These are phyloP conservation scores for Pristionchus mayeri DNA, from an alignment of 2,888 invertebrate species.

Conservation along the genomic window DNA sequence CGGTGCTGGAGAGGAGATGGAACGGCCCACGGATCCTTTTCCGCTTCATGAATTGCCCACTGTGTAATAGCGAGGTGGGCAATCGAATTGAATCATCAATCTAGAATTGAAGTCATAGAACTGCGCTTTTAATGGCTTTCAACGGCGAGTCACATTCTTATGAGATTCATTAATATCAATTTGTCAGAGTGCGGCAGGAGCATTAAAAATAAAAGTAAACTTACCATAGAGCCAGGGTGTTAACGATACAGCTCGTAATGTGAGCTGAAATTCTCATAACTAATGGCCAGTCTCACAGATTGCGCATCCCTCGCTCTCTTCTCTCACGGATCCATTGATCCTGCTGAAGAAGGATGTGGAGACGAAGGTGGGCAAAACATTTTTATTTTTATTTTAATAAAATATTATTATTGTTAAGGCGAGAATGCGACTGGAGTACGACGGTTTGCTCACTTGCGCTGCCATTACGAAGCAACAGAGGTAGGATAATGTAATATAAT, in stretches of 20 bases:
- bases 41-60: slow-evolving; percentile 94
- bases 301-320: slow-evolving; percentile 24
- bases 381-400: no score
- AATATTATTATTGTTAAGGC: no score
- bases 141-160: not conserved
- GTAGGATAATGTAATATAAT: slow-evolving; percentile 44
- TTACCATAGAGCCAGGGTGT: no score
- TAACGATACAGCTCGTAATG: no score
- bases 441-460: slow-evolving; percentile 85
- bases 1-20: slow-evolving; percentile 84
- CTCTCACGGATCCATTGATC: slow-evolving; percentile 75
- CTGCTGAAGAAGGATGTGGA: slow-evolving; percentile 90
- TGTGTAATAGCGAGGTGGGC: slow-evolving; percentile 84
- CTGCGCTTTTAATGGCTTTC: no score
- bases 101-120: no score
- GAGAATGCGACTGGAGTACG: slow-evolving; percentile 94
- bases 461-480: slow-evolving; percentile 78
- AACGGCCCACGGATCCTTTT: slow-evolving; percentile 95
- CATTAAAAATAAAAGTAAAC: no score
- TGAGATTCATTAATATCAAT: not conserved
- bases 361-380: no score
- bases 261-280: not conserved
- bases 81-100: not conserved
- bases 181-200: no score
- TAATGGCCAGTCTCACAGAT: not conserved